phyloP scores from a whole-genome alignment of 2,888 invertebrate species.

The Rhingia rostrata region DNA sequence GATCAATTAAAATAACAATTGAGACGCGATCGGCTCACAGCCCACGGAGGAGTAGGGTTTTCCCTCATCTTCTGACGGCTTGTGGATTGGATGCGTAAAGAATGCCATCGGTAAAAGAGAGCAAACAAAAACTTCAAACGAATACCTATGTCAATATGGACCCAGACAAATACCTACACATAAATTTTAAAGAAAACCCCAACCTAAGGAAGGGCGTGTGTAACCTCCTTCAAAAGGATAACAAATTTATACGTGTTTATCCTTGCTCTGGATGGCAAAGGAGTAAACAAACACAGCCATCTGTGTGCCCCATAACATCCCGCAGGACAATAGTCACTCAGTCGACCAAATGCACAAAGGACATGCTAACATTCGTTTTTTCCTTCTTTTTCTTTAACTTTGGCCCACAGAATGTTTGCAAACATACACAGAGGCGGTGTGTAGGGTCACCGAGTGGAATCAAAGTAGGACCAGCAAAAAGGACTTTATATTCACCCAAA shows the following conservation, averaged over 20 bases:
- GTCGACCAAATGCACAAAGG: conserved; percentile 62
- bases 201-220: conserved; percentile 41
- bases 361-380: conserved; percentile 42
- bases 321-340: conserved; percentile 67
- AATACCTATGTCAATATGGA: conserved; percentile 48
- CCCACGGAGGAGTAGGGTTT: neutral
- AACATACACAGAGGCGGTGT: conserved; percentile 40
- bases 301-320: conserved; percentile 63
- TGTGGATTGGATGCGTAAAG: neutral
- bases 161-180: conserved; percentile 23
- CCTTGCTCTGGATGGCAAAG: conserved; percentile 26
- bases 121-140: conserved; percentile 23
- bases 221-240: conserved; percentile 51
- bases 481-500: conserved; percentile 29
- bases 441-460: conserved; percentile 23
- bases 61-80: neutral
- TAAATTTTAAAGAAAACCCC: conserved; percentile 22
- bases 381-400: conserved; percentile 57
- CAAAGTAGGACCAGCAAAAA: neutral
- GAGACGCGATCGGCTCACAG: conserved; percentile 27
- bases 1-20: conserved; percentile 51
- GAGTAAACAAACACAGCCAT: conserved; percentile 58
- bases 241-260: conserved; percentile 50
- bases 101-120: neutral
- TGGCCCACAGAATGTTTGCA: conserved; percentile 70